Base-by-base conservation (phyloP, 2,888 invertebrate species). In the Steinernema scapterisci region DNA sequence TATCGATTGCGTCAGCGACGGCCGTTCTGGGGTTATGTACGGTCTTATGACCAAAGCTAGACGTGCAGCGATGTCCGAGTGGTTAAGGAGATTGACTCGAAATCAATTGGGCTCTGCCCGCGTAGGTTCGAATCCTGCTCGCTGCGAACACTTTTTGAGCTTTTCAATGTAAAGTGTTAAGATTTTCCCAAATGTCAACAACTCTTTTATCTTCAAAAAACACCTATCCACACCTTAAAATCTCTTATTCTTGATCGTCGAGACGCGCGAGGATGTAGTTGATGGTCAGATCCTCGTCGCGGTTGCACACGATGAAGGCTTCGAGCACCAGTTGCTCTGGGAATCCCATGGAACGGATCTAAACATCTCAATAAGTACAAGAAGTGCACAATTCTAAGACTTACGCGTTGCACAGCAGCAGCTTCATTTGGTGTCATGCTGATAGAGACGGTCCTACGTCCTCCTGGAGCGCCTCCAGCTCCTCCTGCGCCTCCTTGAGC, bases 241-340 rank as follows among this genome's bases (percentile, higher is more conserved):
- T 6, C 5, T 9, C 9, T 38, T 9, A 38, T 9, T 48, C 48
- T 16, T 48, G 48, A 16, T 77, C 84, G 51, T 83, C 83, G 78
- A 85, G 75, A 11, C 78, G 78, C 16, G 71, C 74, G 54, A 99
- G 91, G 87, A 99, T 91, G 90, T 97, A 97, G 88, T 93, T 92
- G 85, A 95, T 95, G 85, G 96, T 95, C 88, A 97, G 91, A 88
- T 97, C 95, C 90, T 99, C 97, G 90, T 99, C 95, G 88, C 97
- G 97, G 90, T 99, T 97, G 91, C 97, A 99, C 71, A 97, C 97
- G 90, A 99, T 97, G 89, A 97, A 99, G 72, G 97, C 99, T 78
- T 99, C 95, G 83, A 99, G 92, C 73, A 95, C 96, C 89, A 97
- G 91, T 88, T 94, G 93, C 90, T 99, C 97, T 1, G 97, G 94